Percentiles rank a stretch among this genome's conserved stretches.
Evolutionary conservation across 2,888 invertebrate genomes (phyloP).

Genomic region (Parnassius apollo): DNA sequence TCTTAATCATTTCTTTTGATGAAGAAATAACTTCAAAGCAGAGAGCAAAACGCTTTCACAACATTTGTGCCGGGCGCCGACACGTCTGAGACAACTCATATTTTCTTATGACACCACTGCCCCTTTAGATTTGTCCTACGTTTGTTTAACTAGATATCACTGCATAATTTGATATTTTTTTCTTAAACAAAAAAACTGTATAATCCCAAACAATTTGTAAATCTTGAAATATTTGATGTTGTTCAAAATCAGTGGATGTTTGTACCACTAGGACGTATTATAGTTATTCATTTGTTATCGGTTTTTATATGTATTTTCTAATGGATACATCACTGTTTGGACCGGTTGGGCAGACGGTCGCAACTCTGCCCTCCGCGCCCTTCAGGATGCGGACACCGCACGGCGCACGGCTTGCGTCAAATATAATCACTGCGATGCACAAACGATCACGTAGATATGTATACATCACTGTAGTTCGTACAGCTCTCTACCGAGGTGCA

Average conservation of each 20-base stretch:
- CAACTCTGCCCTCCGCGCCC: slow-evolving; percentile 4
- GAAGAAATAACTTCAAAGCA: neutral
- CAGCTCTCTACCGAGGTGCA: neutral
- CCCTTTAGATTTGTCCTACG: neutral
- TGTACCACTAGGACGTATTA: too few relatives aligned
- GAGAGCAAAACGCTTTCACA: slow-evolving; percentile 1
- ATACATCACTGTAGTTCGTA: neutral
- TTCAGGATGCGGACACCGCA: slow-evolving; percentile 8
- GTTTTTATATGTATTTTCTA: slow-evolving; percentile 10
- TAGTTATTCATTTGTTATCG: slow-evolving; percentile 1
- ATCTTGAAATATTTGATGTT: too few relatives aligned
- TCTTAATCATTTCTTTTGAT: neutral
- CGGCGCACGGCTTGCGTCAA: slow-evolving; percentile 1
- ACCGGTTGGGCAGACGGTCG: slow-evolving; percentile 23
- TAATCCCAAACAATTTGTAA: too few relatives aligned
- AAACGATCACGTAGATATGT: neutral
- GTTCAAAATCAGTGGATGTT: too few relatives aligned
- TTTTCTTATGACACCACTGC: neutral
- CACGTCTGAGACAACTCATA: neutral
- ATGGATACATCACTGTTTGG: slow-evolving; percentile 23
- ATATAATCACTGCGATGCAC: slow-evolving; percentile 7
- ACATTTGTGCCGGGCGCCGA: neutral
- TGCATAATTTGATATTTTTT: too few relatives aligned
- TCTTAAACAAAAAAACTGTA: too few relatives aligned
- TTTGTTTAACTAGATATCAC: neutral